Evolutionary conservation across 2,113 vertebrate genomes (phyloP), one percentile per base, ranked within the genome.

Genomic region (Acanthochromis polyacanthus): DNA sequence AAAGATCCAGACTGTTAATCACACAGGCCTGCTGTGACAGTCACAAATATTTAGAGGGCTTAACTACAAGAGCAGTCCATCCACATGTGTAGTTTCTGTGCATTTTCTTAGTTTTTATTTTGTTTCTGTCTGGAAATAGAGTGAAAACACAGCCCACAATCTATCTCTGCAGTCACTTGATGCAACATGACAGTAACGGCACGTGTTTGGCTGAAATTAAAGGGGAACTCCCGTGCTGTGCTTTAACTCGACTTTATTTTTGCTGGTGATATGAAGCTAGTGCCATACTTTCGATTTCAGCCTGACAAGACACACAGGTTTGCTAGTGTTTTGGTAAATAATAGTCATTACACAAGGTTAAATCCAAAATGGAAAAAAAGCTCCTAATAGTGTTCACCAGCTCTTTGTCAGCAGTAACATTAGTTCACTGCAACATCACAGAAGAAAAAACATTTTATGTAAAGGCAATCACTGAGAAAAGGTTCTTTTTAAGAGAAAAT

Each of bases 21-120:
- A 74, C 71, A 69, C 61, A 30, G 30, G 48, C 60, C 8, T 56
- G 48, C 30, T 73, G 16, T 61, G 53, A 57, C 76, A 43, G 66
- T 22, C 48, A 16, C 23, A 69, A 58, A 40, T 50, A 55, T 56
- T 62, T 61, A 51, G 43, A 73, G 56, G 32, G 40, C 51, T 1
- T 0, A 22, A 8, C 38, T 53, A 19, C 63, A 64, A 69, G 17
- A 70, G 16, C 10, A 10, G 28, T 46, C 25, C 25, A 14, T 43
- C 4, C 12, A 15, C 15, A 43, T 43, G 11, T 43, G 40, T 43
- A 43, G 40, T 15, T 43, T 43, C 40, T 43, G 32, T 9, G 10
- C 32, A 36, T 2, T 36, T 36, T 10, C 32, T 36, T 36, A 36
- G 32, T 36, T 36, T 36, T 36, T 36, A 8, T 36, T 36, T 36